phyloP scores from a whole-genome alignment of 2,797 vertebrate species.

The Enteromius treurensis region DNA sequence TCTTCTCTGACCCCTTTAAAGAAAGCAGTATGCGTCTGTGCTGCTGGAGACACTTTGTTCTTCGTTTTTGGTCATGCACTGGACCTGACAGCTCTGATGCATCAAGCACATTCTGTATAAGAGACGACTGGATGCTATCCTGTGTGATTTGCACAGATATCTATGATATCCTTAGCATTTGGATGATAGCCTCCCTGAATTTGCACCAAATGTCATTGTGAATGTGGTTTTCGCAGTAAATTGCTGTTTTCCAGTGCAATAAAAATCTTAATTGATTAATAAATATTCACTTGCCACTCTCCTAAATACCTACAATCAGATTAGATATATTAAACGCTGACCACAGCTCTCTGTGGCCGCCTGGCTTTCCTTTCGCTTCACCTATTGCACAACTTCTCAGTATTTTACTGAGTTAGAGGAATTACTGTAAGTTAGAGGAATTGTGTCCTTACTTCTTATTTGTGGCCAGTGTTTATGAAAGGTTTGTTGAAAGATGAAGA shows the following conservation, averaged over 20 bases:
- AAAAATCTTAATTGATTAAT: not conserved
- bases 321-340: not conserved
- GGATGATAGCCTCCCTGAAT: not conserved
- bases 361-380: not conserved
- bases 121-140: not conserved
- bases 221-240: not conserved
- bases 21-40: not conserved
- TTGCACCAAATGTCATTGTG: not conserved
- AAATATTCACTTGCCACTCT: not conserved
- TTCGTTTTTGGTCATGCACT: not conserved
- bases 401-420: not conserved
- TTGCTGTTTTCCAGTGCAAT: not conserved
- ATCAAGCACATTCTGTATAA: not conserved
- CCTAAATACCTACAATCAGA: not conserved
- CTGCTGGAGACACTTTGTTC: not conserved
- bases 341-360: not conserved
- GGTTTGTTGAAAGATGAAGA: slow-evolving; percentile 63
- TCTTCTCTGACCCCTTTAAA: slow-evolving; percentile 1
- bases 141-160: not conserved
- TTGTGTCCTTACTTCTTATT: not conserved
- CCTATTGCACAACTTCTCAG: not conserved
- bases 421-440: too few relatives aligned
- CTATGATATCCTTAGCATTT: not conserved
- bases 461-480: slow-evolving; percentile 58
- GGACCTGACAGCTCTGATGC: not conserved